Conservation (phyloP, 2,797 vertebrate genomes). For the Pygocentrus nattereri region DNA sequence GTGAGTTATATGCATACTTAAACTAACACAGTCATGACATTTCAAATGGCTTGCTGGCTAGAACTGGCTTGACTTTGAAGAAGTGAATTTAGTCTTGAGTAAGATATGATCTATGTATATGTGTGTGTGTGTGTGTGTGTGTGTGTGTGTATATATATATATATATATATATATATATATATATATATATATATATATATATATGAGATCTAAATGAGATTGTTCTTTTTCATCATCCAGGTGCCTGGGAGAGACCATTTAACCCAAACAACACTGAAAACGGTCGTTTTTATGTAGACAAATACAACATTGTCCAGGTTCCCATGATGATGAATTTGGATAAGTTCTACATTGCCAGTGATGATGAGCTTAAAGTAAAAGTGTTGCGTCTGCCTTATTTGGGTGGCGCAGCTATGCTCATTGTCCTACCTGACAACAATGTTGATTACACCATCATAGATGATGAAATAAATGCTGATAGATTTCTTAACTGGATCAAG, state of each 20-base stretch:
- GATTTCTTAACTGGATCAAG: slow-evolving; percentile 84
- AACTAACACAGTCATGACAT: background rate
- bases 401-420: slow-evolving; percentile 86
- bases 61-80: background rate
- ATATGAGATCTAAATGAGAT: background rate
- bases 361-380: slow-evolving; percentile 76
- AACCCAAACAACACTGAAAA: slow-evolving; percentile 75
- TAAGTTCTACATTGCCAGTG: slow-evolving; percentile 78
- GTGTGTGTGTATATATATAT: too few species aligned
- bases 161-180: too few species aligned
- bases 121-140: too few species aligned
- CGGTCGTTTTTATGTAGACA: slow-evolving; percentile 86
- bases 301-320: slow-evolving; percentile 85
- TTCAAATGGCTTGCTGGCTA: background rate
- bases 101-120: background rate
- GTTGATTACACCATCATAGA: slow-evolving; percentile 86
- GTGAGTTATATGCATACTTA: slow-evolving; percentile 70
- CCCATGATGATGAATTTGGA: slow-evolving; percentile 87
- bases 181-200: too few species aligned
- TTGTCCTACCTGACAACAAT: slow-evolving; percentile 82
- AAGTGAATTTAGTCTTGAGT: background rate
- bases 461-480: slow-evolving; percentile 82
- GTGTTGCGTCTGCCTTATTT: slow-evolving; percentile 87
- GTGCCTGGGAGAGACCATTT: slow-evolving; percentile 86
- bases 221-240: slow-evolving; percentile 66